phyloP scores from a whole-genome alignment of 2,888 invertebrate genomes.

The Magallana nippona region DNA sequence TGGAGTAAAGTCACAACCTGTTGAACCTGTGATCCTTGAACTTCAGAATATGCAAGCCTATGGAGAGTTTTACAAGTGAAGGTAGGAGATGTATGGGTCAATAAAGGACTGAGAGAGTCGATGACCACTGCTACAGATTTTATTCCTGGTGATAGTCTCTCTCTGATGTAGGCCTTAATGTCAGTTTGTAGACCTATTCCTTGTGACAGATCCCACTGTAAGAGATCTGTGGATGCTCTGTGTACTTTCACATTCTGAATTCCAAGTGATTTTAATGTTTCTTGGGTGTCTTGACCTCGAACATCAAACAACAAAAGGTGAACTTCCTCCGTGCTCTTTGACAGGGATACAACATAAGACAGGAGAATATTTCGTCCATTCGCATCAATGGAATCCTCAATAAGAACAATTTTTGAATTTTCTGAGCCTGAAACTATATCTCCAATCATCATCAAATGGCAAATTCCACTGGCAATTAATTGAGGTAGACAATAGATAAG shows the following conservation, averaged over 20 bases:
- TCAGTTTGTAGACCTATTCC: slow-evolving; percentile 52
- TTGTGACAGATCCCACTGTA: slow-evolving; percentile 56
- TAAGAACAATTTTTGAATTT: slow-evolving; percentile 50
- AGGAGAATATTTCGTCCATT: slow-evolving; percentile 51
- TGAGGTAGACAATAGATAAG: too few species aligned
- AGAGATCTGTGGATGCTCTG: slow-evolving; percentile 57
- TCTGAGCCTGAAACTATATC: slow-evolving; percentile 51
- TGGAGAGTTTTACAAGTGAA: slow-evolving; percentile 65
- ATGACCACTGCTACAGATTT: slow-evolving; percentile 62
- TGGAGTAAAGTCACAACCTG: slow-evolving; percentile 70
- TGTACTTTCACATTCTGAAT: slow-evolving; percentile 52
- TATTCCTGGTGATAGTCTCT: slow-evolving; percentile 45
- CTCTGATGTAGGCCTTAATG: slow-evolving; percentile 50
- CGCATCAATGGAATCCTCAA: slow-evolving; percentile 51
- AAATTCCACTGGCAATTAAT: too few species aligned
- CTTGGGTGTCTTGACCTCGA: slow-evolving; percentile 39
- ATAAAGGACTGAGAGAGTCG: slow-evolving; percentile 61
- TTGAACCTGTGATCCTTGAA: slow-evolving; percentile 58
- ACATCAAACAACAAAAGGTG: slow-evolving; percentile 52
- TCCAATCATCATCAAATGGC: slow-evolving; percentile 45
- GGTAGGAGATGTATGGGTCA: slow-evolving; percentile 61
- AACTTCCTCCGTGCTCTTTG: slow-evolving; percentile 44
- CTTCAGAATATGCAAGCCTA: slow-evolving; percentile 50
- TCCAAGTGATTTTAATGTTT: slow-evolving; percentile 30
- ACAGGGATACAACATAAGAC: slow-evolving; percentile 47